Conservation (phyloP, 2,113 vertebrate genomes). For the Mobula birostris region DNA sequence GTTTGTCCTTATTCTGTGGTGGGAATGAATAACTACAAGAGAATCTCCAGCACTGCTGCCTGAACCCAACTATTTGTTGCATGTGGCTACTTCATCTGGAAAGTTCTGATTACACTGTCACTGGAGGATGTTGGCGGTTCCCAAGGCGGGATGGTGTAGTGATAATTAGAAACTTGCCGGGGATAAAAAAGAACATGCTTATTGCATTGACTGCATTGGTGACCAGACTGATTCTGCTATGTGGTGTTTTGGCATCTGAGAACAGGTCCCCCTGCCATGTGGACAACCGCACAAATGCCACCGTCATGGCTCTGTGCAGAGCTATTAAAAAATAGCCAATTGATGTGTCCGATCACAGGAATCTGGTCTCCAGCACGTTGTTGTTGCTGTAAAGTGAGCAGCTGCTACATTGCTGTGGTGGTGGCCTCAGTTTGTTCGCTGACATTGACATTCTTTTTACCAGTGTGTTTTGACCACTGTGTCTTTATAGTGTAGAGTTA, state of each 20-base stretch:
- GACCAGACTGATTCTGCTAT: background rate
- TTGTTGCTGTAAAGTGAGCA: background rate
- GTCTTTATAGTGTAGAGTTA: background rate
- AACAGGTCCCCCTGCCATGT: background rate
- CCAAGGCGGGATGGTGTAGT: too few species aligned
- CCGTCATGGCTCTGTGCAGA: background rate
- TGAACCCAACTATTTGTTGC: background rate
- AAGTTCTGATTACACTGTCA: too few species aligned
- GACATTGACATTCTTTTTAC: background rate
- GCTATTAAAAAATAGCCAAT: background rate
- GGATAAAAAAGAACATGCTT: background rate
- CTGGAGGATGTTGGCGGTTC: too few species aligned
- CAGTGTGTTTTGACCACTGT: background rate
- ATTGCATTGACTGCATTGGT: background rate
- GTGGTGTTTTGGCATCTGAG: background rate
- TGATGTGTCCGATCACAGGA: background rate
- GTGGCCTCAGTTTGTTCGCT: background rate
- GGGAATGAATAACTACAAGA: background rate
- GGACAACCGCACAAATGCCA: background rate
- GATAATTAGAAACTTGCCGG: background rate
- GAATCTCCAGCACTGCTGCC: background rate
- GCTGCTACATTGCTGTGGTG: background rate
- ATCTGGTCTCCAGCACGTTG: background rate
- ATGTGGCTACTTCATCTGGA: too few species aligned
- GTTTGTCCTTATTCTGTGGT: background rate